Conservation (phyloP, 1,140 invertebrate genomes). For the Acromyrmex charruanus region DNA sequence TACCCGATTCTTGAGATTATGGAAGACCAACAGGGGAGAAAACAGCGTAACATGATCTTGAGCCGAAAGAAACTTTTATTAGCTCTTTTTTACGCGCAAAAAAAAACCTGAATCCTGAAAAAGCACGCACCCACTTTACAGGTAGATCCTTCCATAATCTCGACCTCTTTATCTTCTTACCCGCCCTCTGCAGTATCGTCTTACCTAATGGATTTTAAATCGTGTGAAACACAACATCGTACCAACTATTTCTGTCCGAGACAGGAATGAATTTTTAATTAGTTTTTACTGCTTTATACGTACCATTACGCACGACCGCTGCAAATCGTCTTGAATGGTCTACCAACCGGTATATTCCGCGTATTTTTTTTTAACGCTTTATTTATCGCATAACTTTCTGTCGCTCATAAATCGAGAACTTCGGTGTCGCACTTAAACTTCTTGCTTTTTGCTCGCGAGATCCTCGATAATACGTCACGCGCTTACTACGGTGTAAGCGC, state of each 20-base stretch:
- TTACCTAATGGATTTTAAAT: constrained; percentile 51
- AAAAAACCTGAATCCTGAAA: constrained; percentile 31
- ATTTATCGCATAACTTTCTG: constrained; percentile 58
- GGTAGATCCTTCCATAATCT: constrained; percentile 37
- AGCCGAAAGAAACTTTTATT: constrained; percentile 38
- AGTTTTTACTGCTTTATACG: neutral
- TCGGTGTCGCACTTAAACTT: constrained; percentile 36
- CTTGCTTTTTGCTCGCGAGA: constrained; percentile 33
- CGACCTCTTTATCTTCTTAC: constrained; percentile 19
- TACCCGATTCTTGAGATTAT: constrained; percentile 2
- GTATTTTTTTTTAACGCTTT: constrained; percentile 12
- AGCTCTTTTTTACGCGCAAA: constrained; percentile 9
- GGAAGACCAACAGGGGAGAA: neutral
- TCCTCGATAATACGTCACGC: constrained; percentile 27
- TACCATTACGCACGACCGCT: neutral
- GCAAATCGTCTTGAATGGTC: constrained; percentile 34
- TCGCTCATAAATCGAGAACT: constrained; percentile 56
- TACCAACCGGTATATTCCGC: neutral
- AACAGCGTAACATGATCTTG: constrained; percentile 40
- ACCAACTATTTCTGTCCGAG: constrained; percentile 1
- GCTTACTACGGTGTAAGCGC: neutral
- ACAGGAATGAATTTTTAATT: constrained; percentile 17
- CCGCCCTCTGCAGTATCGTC: constrained; percentile 27
- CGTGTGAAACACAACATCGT: constrained; percentile 29
- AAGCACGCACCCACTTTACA: constrained; percentile 34